Percentiles rank a stretch among this genome's conserved stretches.
Evolutionary conservation across 2,888 invertebrate species (phyloP).

Genomic region (Platycheirus albimanus): DNA sequence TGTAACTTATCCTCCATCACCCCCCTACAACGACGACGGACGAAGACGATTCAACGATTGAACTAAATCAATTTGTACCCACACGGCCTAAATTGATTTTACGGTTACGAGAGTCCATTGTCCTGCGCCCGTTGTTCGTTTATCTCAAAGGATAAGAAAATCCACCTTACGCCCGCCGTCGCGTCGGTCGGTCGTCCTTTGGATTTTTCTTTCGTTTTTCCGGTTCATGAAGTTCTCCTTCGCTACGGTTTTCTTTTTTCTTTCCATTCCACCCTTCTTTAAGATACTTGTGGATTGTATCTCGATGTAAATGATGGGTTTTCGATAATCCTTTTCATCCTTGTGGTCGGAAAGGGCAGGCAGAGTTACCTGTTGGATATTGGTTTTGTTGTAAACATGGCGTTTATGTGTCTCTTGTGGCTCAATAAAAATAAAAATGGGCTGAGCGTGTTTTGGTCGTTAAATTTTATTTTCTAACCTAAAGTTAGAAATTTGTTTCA

Average conservation of each 20-base stretch:
- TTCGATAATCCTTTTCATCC: slow-evolving; percentile 68
- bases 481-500: slow-evolving; percentile 41
- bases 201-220: slow-evolving; percentile 56
- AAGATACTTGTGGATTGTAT: slow-evolving; percentile 42
- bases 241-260: neutral
- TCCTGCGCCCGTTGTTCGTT: slow-evolving; percentile 31
- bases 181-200: too few species aligned
- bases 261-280: slow-evolving; percentile 45
- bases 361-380: slow-evolving; percentile 73
- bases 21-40: slow-evolving; percentile 6
- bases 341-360: slow-evolving; percentile 11
- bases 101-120: slow-evolving; percentile 55
- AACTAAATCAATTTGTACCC: slow-evolving; percentile 68
- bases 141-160: slow-evolving; percentile 49
- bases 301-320: slow-evolving; percentile 61
- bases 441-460: slow-evolving; percentile 30
- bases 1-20: neutral
- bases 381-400: slow-evolving; percentile 63
- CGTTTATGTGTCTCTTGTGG: slow-evolving; percentile 56
- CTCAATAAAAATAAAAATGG: slow-evolving; percentile 28
- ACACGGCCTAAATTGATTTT: slow-evolving; percentile 70
- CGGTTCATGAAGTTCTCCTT: neutral
- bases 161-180: too few species aligned
- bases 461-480: slow-evolving; percentile 53
- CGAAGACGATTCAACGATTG: too few species aligned